phyloP scores from a whole-genome alignment of 2,113 vertebrate genomes.

The Gymnorhina tibicen region DNA sequence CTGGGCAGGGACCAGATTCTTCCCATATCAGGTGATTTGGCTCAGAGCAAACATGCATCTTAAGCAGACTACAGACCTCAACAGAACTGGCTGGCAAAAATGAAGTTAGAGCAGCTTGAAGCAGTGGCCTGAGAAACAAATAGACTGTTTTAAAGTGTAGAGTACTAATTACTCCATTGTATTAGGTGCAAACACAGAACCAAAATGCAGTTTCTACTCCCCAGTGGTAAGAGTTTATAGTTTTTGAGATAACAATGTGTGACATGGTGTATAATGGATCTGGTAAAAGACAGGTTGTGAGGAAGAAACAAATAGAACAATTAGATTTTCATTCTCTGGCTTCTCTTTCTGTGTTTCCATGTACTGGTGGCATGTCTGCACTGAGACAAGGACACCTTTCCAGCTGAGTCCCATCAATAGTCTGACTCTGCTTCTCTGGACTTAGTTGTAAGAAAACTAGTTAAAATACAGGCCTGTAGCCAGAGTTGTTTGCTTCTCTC shows the following conservation, averaged over 20 bases:
- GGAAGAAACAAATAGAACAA: not conserved
- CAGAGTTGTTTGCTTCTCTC: not conserved
- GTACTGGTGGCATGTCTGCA: rapidly evolving
- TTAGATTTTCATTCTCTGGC: not conserved
- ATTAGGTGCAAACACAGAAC: not conserved
- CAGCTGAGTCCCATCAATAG: not conserved
- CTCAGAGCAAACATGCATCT: not conserved
- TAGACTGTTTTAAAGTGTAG: not conserved
- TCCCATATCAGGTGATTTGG: not conserved
- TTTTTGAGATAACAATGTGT: not conserved
- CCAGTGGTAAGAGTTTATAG: not conserved
- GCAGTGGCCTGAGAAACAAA: not conserved
- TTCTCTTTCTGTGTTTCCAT: not conserved
- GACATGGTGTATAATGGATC: not conserved
- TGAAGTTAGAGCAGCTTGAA: not conserved
- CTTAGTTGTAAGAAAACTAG: not conserved
- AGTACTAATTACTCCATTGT: not conserved
- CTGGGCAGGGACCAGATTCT: not conserved
- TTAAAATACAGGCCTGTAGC: not conserved
- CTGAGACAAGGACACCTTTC: not conserved
- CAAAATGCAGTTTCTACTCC: not conserved
- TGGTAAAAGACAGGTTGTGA: not conserved
- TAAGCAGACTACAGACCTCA: not conserved
- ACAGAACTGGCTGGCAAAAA: not conserved
- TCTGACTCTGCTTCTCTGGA: not conserved